Evolutionary conservation across 2,888 invertebrate species (phyloP).

Genomic region (Diadromus collaris): DNA sequence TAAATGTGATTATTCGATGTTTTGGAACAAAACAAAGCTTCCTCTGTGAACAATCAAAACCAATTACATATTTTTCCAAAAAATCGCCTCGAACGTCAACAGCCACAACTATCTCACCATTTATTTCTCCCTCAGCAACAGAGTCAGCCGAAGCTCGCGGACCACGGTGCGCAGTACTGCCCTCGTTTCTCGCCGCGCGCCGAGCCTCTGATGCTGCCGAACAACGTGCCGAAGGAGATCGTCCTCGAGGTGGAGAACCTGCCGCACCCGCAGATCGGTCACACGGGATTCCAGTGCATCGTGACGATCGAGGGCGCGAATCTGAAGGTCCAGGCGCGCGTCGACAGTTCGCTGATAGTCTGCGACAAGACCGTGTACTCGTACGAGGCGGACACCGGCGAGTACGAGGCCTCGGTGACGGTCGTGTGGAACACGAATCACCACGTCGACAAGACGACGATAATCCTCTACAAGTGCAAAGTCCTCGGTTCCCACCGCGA

Average conservation of each 20-base stretch:
- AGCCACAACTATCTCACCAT: background rate
- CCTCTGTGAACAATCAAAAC: no score
- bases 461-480: constrained; percentile 97
- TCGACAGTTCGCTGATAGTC: constrained; percentile 91
- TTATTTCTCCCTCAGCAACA: constrained; percentile 74
- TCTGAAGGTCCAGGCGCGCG: constrained; percentile 93
- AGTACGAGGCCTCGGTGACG: constrained; percentile 93
- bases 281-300: constrained; percentile 95
- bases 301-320: constrained; percentile 95
- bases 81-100: no score
- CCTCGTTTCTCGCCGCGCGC: constrained; percentile 91
- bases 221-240: constrained; percentile 94
- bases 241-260: constrained; percentile 94
- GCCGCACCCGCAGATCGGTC: constrained; percentile 93
- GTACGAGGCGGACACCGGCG: constrained; percentile 92
- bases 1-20: no score
- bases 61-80: background rate
- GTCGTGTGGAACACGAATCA: constrained; percentile 97
- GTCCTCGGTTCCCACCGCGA: constrained; percentile 96
- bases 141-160: constrained; percentile 83
- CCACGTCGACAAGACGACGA: constrained; percentile 94
- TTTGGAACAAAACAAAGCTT: no score
- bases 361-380: constrained; percentile 97
- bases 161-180: constrained; percentile 85
- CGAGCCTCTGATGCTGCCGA: constrained; percentile 90